Evolutionary conservation across 2,797 vertebrate species (phyloP).

Genomic region (Oreochromis mossambicus): DNA sequence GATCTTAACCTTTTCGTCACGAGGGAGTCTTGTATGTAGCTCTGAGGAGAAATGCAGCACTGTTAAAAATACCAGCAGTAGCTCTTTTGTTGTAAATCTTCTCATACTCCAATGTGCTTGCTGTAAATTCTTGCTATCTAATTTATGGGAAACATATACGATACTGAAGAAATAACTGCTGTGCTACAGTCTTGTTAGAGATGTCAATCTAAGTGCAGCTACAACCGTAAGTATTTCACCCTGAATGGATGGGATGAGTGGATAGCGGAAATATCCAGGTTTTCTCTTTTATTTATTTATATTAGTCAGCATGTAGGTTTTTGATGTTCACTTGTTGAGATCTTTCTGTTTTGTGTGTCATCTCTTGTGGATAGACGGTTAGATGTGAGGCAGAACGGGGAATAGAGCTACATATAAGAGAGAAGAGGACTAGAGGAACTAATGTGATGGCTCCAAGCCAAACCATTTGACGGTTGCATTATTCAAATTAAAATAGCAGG

Average conservation of each 20-base stretch:
- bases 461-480: slow-evolving; percentile 27
- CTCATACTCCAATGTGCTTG: background rate
- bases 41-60: background rate
- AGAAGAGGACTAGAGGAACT: background rate
- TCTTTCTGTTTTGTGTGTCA: background rate
- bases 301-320: background rate
- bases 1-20: background rate
- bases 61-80: background rate
- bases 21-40: background rate
- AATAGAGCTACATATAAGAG: background rate
- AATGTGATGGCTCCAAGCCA: slow-evolving; percentile 9
- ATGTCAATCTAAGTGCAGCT: slow-evolving; percentile 27
- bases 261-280: background rate
- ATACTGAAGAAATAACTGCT: background rate
- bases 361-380: background rate
- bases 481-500: slow-evolving; percentile 40
- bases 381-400: background rate
- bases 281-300: background rate
- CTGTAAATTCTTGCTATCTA: background rate
- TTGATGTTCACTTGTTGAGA: background rate
- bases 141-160: background rate
- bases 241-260: background rate
- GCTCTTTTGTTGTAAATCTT: background rate
- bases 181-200: background rate
- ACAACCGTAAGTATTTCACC: slow-evolving; percentile 2